Evolutionary conservation across 1,140 invertebrate genomes (phyloP).

Genomic region (Catajapyx aquilonaris): DNA sequence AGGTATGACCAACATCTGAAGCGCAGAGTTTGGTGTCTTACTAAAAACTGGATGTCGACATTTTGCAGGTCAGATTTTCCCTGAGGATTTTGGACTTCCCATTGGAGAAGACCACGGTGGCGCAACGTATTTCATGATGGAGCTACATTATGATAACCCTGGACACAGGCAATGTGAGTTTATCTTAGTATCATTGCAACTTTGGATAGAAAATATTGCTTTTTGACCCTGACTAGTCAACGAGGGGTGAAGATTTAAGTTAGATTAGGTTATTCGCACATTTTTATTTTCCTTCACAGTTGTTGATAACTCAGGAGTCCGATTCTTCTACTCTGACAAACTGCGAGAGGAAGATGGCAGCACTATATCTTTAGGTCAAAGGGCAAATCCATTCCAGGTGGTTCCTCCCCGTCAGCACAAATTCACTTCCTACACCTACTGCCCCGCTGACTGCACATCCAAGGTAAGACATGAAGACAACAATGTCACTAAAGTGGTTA

Average conservation of each 20-base stretch:
- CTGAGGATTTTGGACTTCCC: constrained; percentile 58
- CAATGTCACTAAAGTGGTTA: neutral
- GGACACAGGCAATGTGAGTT: constrained; percentile 31
- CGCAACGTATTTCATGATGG: constrained; percentile 64
- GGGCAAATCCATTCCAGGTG: constrained; percentile 53
- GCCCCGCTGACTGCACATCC: constrained; percentile 50
- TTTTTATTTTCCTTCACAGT: constrained; percentile 21
- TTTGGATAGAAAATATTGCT: too few relatives aligned
- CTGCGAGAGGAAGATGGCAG: constrained; percentile 53
- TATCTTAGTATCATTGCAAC: too few relatives aligned
- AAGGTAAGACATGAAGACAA: neutral
- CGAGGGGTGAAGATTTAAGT: too few relatives aligned
- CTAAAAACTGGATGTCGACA: neutral
- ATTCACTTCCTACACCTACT: constrained; percentile 56
- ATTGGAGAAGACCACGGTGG: constrained; percentile 41
- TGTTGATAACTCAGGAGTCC: constrained; percentile 55
- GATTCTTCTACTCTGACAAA: constrained; percentile 49
- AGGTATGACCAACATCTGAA: too few relatives aligned
- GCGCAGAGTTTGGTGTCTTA: too few relatives aligned
- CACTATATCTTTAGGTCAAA: constrained; percentile 57
- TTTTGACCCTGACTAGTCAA: too few relatives aligned
- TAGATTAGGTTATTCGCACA: too few relatives aligned
- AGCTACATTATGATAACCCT: constrained; percentile 72
- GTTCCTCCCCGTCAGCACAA: constrained; percentile 50
- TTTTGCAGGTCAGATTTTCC: constrained; percentile 49